Evolutionary conservation across 1,140 invertebrate genomes (phyloP).

Genomic region (Saccostrea echinata): DNA sequence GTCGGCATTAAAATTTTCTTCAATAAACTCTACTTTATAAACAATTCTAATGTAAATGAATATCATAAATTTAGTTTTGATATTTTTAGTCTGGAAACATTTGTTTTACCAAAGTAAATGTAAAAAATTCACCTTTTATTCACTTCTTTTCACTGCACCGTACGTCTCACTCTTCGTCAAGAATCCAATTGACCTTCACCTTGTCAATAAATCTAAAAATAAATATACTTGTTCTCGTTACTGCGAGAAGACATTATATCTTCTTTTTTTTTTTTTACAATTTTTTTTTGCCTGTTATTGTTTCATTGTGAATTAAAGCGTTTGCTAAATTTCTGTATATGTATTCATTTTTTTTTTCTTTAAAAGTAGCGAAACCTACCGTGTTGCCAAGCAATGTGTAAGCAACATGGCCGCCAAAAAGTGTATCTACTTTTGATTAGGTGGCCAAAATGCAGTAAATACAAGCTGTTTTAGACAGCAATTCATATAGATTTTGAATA

Average conservation of each 20-base stretch:
- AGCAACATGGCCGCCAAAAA: constrained; percentile 58
- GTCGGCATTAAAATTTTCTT: not conserved
- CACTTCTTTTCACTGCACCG: not conserved
- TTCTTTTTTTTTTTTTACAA: constrained; percentile 12
- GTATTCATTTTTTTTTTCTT: not conserved
- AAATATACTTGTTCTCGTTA: constrained; percentile 35
- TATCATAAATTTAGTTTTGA: not conserved
- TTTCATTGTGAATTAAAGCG: not conserved
- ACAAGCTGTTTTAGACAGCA: not conserved
- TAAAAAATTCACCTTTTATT: not conserved
- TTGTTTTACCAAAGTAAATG: not conserved
- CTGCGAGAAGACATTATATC: not conserved
- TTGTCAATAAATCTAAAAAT: constrained; percentile 37
- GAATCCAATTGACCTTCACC: constrained; percentile 48
- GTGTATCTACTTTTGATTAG: constrained; percentile 26
- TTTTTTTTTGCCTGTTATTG: not conserved
- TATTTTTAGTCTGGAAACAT: not conserved
- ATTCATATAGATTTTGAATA: not conserved
- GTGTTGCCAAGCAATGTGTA: constrained; percentile 45
- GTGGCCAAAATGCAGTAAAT: constrained; percentile 14
- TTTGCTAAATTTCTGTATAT: not conserved
- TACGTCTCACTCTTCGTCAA: not conserved
- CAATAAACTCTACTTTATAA: not conserved
- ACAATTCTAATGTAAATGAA: not conserved
- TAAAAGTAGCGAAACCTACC: not conserved